Conservation (phyloP, 2,888 invertebrate genomes). For the Tupiocoris notatus region DNA sequence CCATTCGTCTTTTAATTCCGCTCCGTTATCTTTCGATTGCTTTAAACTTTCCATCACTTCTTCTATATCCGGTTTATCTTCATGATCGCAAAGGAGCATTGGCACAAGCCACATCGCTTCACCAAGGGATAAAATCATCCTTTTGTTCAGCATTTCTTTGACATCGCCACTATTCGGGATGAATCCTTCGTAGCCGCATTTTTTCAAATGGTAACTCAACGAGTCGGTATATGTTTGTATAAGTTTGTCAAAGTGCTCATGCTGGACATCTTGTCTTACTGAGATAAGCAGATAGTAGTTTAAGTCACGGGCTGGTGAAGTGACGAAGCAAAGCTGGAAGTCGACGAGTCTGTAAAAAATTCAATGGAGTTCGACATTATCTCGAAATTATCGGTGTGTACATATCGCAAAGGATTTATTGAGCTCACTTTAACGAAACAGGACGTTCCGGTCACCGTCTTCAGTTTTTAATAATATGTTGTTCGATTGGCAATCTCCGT, state of each 20-base stretch:
- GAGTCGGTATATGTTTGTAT: slow-evolving; percentile 34
- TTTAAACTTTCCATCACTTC: neutral
- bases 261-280: slow-evolving; percentile 16
- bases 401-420: neutral
- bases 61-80: slow-evolving; percentile 9
- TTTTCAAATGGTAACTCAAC: neutral
- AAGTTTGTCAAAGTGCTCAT: slow-evolving; percentile 32
- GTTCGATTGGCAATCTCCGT: slow-evolving; percentile 35
- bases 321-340: slow-evolving; percentile 36
- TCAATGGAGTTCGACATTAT: too few relatives aligned
- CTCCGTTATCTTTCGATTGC: neutral
- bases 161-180: slow-evolving; percentile 6
- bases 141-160: neutral
- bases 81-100: neutral
- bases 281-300: slow-evolving; percentile 36
- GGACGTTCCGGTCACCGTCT: neutral
- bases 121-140: neutral
- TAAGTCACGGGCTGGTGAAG: slow-evolving; percentile 27
- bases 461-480: slow-evolving; percentile 30
- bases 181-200: slow-evolving; percentile 3
- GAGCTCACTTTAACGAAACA: slow-evolving; percentile 3
- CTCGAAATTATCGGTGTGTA: too few relatives aligned
- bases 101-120: neutral
- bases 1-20: neutral
- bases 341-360: slow-evolving; percentile 42